Evolutionary conservation across 2,113 vertebrate species (phyloP), one percentile per base, ranked within the genome.

Genomic region (Ochotona curzoniae): DNA sequence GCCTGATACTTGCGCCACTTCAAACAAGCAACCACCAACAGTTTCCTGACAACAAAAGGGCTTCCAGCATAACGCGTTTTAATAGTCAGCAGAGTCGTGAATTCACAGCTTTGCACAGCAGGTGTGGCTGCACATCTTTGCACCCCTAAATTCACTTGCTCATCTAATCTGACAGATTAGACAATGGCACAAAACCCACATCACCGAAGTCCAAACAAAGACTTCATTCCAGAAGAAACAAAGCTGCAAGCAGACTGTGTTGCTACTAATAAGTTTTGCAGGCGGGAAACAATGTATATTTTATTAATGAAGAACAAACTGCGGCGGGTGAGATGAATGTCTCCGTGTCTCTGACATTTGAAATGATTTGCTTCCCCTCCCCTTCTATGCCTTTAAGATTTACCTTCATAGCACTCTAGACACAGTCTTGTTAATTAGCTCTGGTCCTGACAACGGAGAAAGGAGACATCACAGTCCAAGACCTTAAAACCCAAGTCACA

Each of bases 1-100:
- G 98, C 98, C 98, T 98, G 99, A 99, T 99, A 99, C 98, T 99
- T 98, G 98, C 98, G 97, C 98, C 98, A 98, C 98, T 99, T 99
- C 98, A 98, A 98, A 98, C 98, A 98, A 84, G 93, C 98, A 98
- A 93, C 98, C 98, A 98, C 98, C 98, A 98, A 98, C 98, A 99
- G 98, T 98, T 98, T 98, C 95, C 92, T 97, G 96, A 96, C 97
- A 98, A 99, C 98, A 99, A 99, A 99, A 97, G 98, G 97, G 97
- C 98, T 98, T 98, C 75, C 71, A 98, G 98, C 93, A 44, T 98
- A 98, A 98, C 98, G 98, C 97, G 97, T 98, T 98, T 98, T 98
- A 97, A 97, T 98, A 98, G 97, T 97, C 96, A 97, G 96, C 97
- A 97, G 98, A 98, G 98, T 98, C 98, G 98, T 97, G 98, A 98